Conservation (phyloP, 2,113 vertebrate species). For the Crotalus horridus region DNA sequence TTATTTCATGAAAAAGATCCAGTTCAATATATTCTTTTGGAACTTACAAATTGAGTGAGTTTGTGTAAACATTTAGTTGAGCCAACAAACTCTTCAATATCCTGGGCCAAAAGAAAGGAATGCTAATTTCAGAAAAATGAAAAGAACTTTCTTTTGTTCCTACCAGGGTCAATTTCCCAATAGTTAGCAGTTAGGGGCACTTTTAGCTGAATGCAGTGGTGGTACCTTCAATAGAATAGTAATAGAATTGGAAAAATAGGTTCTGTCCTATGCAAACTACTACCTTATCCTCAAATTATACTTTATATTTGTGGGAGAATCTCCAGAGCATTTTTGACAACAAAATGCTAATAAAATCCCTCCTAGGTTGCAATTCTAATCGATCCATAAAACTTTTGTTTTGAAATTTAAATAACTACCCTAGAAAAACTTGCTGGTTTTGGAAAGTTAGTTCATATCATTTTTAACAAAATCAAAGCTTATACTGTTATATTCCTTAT, state of each 20-base stretch:
- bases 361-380: not conserved
- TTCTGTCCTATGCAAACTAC: not conserved
- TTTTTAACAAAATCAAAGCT: not conserved
- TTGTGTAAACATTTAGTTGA: not conserved
- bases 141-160: not conserved
- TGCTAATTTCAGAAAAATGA: not conserved
- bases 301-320: no score
- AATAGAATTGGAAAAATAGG: not conserved
- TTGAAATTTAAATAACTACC: not conserved
- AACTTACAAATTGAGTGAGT: not conserved
- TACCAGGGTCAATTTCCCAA: conserved; percentile 16
- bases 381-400: not conserved
- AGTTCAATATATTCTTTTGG: not conserved
- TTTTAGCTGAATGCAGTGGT: not conserved
- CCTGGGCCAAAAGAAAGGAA: not conserved
- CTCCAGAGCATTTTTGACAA: not conserved
- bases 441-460: not conserved
- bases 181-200: not conserved
- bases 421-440: not conserved
- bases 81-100: not conserved
- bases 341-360: not conserved
- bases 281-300: not conserved
- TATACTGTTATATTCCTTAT: not conserved
- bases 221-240: not conserved
- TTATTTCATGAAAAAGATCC: not conserved